These are phyloP conservation scores for Sceloporus undulatus DNA, from an alignment of 2,113 vertebrate genomes.

Conservation along the genomic window DNA sequence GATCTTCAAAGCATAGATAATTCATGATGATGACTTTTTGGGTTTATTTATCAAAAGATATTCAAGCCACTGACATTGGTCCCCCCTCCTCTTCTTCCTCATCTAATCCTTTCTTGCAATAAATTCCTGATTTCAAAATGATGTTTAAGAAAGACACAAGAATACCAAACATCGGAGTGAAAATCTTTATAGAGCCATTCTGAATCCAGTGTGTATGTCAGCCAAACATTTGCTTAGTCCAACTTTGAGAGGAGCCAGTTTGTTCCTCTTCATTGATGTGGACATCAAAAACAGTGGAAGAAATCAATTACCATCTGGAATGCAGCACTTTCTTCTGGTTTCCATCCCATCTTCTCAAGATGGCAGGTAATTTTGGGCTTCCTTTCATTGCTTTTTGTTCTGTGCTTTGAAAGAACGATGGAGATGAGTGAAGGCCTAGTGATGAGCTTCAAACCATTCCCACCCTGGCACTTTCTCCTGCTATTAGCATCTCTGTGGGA, in stretches of 20 bases:
- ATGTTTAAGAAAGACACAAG: not conserved
- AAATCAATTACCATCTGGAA: too few relatives aligned
- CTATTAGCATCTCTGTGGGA: not conserved
- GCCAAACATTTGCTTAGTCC: not conserved
- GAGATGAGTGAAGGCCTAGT: not conserved
- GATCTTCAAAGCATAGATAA: too few relatives aligned
- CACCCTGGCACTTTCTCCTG: slow-evolving; percentile 3
- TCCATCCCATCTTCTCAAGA: not conserved
- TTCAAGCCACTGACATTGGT: not conserved
- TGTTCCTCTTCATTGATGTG: not conserved
- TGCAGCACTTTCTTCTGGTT: not conserved
- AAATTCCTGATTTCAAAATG: not conserved
- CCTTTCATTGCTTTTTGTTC: not conserved
- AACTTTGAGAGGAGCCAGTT: not conserved
- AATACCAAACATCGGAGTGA: not conserved
- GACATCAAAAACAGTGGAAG: not conserved
- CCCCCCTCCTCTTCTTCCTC: not conserved
- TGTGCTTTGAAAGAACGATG: slow-evolving; percentile 18
- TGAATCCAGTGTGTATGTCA: not conserved
- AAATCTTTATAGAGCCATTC: not conserved
- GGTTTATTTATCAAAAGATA: not conserved
- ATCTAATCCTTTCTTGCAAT: not conserved
- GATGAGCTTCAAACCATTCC: slow-evolving; percentile 5
- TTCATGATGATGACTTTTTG: too few relatives aligned
- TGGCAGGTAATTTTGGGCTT: not conserved